Conservation (phyloP, 1,140 invertebrate species). For the Drosophila tsacasi region DNA sequence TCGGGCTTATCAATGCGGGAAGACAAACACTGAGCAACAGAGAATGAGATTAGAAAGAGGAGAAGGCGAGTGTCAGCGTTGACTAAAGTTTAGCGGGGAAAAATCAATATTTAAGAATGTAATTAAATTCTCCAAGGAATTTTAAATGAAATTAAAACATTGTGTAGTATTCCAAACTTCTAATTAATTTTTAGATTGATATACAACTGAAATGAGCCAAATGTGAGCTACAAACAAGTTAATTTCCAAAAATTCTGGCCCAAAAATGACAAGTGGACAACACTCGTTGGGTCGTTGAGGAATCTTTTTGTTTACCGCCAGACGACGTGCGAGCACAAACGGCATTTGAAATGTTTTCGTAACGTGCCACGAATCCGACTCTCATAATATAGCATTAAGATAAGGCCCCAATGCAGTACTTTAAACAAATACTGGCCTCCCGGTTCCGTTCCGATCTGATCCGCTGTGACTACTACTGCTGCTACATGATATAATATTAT, state of each 20-base stretch:
- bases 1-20: constrained; percentile 28
- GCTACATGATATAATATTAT: constrained; percentile 35
- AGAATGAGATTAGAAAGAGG: neutral
- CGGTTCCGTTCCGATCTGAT: neutral
- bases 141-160: neutral
- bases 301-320: constrained; percentile 36
- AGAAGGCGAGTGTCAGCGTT: neutral
- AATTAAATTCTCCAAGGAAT: too few species aligned
- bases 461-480: neutral
- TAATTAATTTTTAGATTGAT: neutral
- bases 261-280: constrained; percentile 6
- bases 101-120: neutral
- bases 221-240: neutral
- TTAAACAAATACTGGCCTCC: constrained; percentile 44
- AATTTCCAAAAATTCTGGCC: neutral
- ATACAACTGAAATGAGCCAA: neutral
- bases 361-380: constrained; percentile 33
- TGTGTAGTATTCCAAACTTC: neutral
- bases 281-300: constrained; percentile 1
- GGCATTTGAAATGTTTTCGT: constrained; percentile 35
- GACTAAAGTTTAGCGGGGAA: constrained; percentile 1
- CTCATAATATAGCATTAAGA: constrained; percentile 42
- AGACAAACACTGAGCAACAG: constrained; percentile 1
- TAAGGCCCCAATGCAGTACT: constrained; percentile 59
- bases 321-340: constrained; percentile 40